phyloP scores from a whole-genome alignment of 2,888 invertebrate genomes.

The Neria commutata region DNA sequence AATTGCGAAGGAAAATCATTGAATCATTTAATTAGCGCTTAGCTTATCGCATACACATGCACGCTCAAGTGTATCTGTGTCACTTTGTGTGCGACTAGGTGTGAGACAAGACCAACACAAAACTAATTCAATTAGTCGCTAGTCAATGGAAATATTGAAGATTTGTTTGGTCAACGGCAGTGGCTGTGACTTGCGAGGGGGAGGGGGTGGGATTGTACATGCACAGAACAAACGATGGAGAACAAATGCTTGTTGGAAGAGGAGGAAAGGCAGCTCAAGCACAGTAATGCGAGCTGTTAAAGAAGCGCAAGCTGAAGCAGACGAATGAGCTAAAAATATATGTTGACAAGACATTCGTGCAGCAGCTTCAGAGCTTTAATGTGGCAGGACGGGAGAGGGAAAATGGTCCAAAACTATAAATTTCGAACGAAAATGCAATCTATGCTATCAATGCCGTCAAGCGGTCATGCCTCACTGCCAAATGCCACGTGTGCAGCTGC shows the following conservation, averaged over 20 bases:
- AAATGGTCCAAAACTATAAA: background rate
- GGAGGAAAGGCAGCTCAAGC: too few species aligned
- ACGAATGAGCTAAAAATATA: too few species aligned
- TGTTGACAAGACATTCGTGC: too few species aligned
- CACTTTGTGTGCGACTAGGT: background rate
- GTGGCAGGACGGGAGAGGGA: background rate
- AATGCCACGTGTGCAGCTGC: background rate
- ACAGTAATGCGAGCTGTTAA: too few species aligned
- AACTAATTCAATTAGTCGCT: slow-evolving; percentile 3
- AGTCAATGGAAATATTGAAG: background rate
- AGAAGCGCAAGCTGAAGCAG: too few species aligned
- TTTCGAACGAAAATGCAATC: background rate
- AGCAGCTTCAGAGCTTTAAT: too few species aligned
- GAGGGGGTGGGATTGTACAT: background rate
- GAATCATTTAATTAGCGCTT: slow-evolving; percentile 61
- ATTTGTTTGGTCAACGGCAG: background rate
- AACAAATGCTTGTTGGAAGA: background rate
- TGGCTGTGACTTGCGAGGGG: background rate
- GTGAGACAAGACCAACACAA: background rate
- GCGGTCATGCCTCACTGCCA: too few species aligned
- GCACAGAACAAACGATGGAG: background rate
- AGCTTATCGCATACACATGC: background rate
- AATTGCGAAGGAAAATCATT: slow-evolving; percentile 52
- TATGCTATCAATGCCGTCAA: too few species aligned
- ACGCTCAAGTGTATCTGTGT: background rate